A percentile compares a stretch with the other conserved stretches of the same genome.
Conservation (phyloP, 2,888 invertebrate species). For the Galerucella calmariensis region DNA sequence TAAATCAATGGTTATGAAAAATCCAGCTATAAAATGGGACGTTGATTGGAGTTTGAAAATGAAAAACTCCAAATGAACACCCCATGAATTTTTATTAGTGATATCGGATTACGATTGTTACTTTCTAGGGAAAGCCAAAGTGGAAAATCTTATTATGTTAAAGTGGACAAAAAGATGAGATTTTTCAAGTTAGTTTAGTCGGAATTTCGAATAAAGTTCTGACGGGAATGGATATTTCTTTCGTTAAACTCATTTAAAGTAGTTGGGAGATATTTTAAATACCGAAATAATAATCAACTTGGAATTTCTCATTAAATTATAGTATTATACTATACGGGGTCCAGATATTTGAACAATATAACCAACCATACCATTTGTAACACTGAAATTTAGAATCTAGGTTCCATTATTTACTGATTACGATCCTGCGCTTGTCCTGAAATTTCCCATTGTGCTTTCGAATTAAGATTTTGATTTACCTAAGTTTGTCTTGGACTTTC, state of each 20-base stretch:
- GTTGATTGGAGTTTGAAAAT: constrained; percentile 24
- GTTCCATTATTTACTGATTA: background rate
- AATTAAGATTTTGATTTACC: constrained; percentile 15
- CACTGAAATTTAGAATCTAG: no score
- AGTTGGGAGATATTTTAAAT: no score
- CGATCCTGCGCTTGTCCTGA: background rate
- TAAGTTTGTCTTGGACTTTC: constrained; percentile 16
- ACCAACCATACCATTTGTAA: no score
- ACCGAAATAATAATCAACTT: no score
- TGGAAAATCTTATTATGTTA: background rate
- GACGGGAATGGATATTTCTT: no score
- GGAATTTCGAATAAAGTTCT: background rate
- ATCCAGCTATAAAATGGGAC: constrained; percentile 10
- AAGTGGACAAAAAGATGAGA: constrained; percentile 11
- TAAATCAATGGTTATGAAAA: no score
- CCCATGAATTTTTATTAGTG: constrained; percentile 21
- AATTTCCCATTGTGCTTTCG: constrained; percentile 1
- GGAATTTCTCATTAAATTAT: no score
- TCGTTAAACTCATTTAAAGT: no score
- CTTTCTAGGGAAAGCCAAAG: background rate
- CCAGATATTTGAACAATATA: no score
- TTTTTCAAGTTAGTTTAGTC: background rate
- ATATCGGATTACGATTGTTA: constrained; percentile 1
- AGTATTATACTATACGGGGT: no score
- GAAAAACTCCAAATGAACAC: constrained; percentile 12